These are phyloP conservation scores for Tiaroga cobitis DNA, from an alignment of 2,797 vertebrate species.

Conservation along the genomic window DNA sequence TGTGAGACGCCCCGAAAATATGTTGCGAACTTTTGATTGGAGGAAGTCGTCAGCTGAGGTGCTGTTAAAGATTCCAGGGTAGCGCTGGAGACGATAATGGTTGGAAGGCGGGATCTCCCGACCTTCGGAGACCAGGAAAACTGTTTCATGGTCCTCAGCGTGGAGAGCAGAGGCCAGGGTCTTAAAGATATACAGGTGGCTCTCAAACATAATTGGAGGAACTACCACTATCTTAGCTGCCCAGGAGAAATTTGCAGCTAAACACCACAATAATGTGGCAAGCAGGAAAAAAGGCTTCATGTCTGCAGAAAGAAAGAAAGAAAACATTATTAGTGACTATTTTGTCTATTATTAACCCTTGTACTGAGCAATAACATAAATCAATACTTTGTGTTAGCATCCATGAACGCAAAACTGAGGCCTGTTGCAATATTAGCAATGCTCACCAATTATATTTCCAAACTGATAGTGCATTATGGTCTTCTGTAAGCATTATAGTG, in stretches of 20 bases:
- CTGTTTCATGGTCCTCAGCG: slow-evolving; percentile 89
- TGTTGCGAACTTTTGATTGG: slow-evolving; percentile 96
- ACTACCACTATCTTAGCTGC: slow-evolving; percentile 95
- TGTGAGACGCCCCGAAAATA: slow-evolving; percentile 94
- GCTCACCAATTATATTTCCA: not conserved
- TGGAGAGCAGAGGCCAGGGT: slow-evolving; percentile 91
- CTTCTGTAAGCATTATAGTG: too few relatives aligned
- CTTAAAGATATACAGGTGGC: slow-evolving; percentile 99
- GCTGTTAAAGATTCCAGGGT: slow-evolving; percentile 97
- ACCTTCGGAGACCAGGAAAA: slow-evolving; percentile 94
- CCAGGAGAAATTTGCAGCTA: slow-evolving; percentile 77
- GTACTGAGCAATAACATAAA: slow-evolving; percentile 12
- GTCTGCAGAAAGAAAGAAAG: slow-evolving; percentile 76
- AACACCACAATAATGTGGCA: slow-evolving; percentile 76
- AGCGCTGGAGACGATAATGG: slow-evolving; percentile 90
- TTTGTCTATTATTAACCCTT: not conserved
- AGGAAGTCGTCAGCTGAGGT: slow-evolving; percentile 93
- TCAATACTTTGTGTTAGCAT: not conserved
- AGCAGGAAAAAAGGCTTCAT: slow-evolving; percentile 87
- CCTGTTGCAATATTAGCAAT: not conserved
- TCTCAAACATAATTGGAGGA: slow-evolving; percentile 99
- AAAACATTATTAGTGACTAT: not conserved
- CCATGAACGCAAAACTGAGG: not conserved
- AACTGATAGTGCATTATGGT: not conserved
- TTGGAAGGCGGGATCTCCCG: slow-evolving; percentile 88